phyloP scores from a whole-genome alignment of 2,113 vertebrate species.

The Salvelinus alpinus region DNA sequence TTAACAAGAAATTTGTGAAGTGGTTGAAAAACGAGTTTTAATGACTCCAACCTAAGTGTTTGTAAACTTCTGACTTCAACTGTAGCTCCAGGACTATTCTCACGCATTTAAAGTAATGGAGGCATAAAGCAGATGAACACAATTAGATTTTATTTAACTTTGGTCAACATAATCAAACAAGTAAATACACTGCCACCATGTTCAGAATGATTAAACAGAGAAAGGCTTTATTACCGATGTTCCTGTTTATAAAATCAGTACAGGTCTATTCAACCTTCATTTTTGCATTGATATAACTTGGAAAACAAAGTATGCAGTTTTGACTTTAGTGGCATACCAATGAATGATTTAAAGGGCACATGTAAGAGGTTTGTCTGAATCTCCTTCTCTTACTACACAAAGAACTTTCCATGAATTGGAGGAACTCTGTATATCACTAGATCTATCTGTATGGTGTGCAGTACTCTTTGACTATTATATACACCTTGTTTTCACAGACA shows the following conservation, averaged over 20 bases:
- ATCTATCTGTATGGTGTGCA: slow-evolving; percentile 54
- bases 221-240: slow-evolving; percentile 47
- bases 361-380: slow-evolving; percentile 65
- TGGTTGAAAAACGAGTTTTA: no score
- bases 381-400: slow-evolving; percentile 47
- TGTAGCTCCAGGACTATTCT: no score
- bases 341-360: slow-evolving; percentile 62
- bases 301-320: slow-evolving; percentile 50
- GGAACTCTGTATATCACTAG: slow-evolving; percentile 55
- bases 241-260: slow-evolving; percentile 63
- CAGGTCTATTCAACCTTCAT: slow-evolving; percentile 58
- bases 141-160: slow-evolving; percentile 88
- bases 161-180: slow-evolving; percentile 84
- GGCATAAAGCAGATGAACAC: slow-evolving; percentile 71
- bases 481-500: slow-evolving; percentile 59
- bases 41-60: no score
- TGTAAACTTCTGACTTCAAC: no score
- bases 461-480: slow-evolving; percentile 39
- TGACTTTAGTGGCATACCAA: slow-evolving; percentile 57
- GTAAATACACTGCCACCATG: slow-evolving; percentile 80
- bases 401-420: slow-evolving; percentile 39
- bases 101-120: slow-evolving; percentile 1
- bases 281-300: slow-evolving; percentile 62
- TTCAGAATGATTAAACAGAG: slow-evolving; percentile 71
- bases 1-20: no score